phyloP scores from a whole-genome alignment of 2,113 vertebrate genomes.

The Silurus asotus region DNA sequence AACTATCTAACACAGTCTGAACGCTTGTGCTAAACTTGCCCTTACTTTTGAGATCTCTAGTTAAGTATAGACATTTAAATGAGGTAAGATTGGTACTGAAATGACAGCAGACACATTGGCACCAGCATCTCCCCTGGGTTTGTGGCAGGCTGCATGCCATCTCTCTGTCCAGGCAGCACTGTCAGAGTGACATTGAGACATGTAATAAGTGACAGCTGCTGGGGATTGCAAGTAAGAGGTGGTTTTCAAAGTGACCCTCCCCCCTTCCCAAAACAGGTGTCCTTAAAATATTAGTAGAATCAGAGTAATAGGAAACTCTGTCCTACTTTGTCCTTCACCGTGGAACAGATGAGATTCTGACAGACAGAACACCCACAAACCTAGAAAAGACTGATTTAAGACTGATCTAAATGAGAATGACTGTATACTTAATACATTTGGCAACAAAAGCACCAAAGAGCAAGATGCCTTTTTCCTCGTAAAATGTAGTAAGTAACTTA shows the following conservation, averaged over 20 bases:
- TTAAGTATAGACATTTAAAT: slow-evolving; percentile 20
- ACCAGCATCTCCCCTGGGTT: slow-evolving; percentile 28
- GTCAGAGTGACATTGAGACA: slow-evolving; percentile 14
- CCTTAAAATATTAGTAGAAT: background rate
- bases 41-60: background rate
- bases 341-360: slow-evolving; percentile 8
- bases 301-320: background rate
- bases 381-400: background rate
- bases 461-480: background rate
- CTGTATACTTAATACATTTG: background rate
- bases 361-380: background rate
- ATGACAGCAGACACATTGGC: slow-evolving; percentile 34
- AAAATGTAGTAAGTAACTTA: background rate
- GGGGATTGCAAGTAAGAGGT: slow-evolving; percentile 40
- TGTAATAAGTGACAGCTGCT: slow-evolving; percentile 41
- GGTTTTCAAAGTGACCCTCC: background rate
- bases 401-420: background rate
- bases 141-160: slow-evolving; percentile 6
- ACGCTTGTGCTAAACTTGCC: background rate
- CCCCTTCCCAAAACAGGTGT: slow-evolving; percentile 26
- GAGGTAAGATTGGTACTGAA: slow-evolving; percentile 19
- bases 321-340: background rate
- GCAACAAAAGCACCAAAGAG: background rate
- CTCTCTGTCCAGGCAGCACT: slow-evolving; percentile 26
- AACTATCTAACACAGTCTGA: background rate